These are phyloP conservation scores for Eilema depressum DNA, from an alignment of 2,888 invertebrate species.

Conservation along the genomic window DNA sequence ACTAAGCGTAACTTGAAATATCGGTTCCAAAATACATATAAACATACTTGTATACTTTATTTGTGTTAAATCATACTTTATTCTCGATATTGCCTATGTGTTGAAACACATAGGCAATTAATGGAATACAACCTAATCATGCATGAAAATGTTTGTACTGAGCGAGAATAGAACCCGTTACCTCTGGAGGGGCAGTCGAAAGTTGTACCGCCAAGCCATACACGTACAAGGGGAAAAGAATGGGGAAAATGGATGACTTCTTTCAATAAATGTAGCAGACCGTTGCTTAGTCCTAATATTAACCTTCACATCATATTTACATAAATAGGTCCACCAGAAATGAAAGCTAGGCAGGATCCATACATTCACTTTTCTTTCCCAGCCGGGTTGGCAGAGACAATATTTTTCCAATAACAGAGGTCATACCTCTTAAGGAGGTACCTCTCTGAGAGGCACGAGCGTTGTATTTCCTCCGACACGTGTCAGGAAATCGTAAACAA, in stretches of 20 bases:
- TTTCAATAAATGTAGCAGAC: background rate
- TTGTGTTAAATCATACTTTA: no score
- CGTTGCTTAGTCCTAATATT: background rate
- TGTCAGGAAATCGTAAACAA: background rate
- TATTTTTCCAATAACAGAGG: background rate
- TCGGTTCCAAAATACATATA: background rate
- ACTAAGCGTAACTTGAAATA: background rate
- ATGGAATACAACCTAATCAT: no score
- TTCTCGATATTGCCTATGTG: no score
- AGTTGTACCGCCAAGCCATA: no score
- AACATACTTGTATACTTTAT: no score
- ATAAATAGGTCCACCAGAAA: background rate
- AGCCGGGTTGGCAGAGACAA: no score
- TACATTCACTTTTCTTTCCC: no score
- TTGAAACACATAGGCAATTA: no score
- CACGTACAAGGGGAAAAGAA: background rate
- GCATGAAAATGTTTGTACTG: background rate
- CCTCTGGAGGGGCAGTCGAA: background rate
- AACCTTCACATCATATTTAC: background rate
- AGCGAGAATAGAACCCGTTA: background rate
- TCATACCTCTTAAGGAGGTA: background rate
- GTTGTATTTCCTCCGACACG: background rate
- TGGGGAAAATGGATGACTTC: background rate
- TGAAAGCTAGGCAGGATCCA: background rate
- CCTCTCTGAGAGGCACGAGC: background rate